Evolutionary conservation across 1,140 invertebrate species (phyloP).

Genomic region (Apis dorsata): DNA sequence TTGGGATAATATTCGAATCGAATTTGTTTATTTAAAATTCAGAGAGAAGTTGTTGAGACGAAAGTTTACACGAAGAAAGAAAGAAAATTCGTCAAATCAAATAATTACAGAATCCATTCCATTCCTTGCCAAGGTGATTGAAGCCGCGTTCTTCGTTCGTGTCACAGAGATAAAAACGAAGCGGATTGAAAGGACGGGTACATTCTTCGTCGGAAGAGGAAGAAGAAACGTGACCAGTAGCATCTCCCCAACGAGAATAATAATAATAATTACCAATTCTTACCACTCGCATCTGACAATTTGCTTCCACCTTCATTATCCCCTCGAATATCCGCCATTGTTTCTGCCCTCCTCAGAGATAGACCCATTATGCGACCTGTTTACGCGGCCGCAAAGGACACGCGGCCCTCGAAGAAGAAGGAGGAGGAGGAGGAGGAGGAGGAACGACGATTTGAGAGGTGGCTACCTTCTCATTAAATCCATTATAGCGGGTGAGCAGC

Average conservation of each 20-base stretch:
- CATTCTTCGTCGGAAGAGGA: background rate
- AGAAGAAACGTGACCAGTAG: slow-evolving; percentile 41
- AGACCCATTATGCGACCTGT: slow-evolving; percentile 37
- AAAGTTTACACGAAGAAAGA: no score
- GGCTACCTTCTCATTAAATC: slow-evolving; percentile 69
- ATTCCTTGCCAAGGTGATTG: no score
- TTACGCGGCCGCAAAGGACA: slow-evolving; percentile 2
- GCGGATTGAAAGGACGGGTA: no score
- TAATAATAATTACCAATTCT: slow-evolving; percentile 62
- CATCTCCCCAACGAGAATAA: slow-evolving; percentile 45
- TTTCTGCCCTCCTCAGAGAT: slow-evolving; percentile 59
- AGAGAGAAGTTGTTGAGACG: no score
- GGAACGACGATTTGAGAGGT: slow-evolving; percentile 16
- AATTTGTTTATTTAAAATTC: no score
- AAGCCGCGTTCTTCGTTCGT: no score
- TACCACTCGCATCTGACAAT: slow-evolving; percentile 60
- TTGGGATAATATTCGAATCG: no score
- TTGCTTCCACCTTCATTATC: slow-evolving; percentile 70
- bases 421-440: background rate
- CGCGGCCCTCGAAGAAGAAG: background rate
- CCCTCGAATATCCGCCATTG: slow-evolving; percentile 60
- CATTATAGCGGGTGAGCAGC: slow-evolving; percentile 67
- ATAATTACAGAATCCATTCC: no score
- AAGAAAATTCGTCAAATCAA: no score
- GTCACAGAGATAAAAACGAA: no score